Percentiles rank a stretch among this genome's conserved stretches.
phyloP scores from a whole-genome alignment of 2,888 invertebrate species.

The Philhelius pedissequus region DNA sequence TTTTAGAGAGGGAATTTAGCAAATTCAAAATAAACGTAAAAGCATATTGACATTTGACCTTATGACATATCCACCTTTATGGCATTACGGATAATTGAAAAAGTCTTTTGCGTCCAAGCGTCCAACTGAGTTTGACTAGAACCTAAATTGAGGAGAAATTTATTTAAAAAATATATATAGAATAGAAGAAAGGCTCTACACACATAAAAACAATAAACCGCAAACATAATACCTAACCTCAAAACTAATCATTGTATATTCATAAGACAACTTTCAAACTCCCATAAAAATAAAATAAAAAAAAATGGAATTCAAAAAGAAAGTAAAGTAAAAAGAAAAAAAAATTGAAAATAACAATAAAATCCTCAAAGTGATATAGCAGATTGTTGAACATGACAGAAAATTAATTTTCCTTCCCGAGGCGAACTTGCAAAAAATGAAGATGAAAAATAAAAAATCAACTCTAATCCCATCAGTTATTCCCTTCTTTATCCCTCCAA shows the following conservation, averaged over 20 bases:
- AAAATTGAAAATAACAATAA: slow-evolving; percentile 59
- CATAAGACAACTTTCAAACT: not conserved
- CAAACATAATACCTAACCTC: not conserved
- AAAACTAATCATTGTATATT: slow-evolving; percentile 46
- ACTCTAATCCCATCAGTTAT: slow-evolving; percentile 34
- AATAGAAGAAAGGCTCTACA: no score
- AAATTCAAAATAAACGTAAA: no score
- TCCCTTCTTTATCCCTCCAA: not conserved
- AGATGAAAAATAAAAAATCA: slow-evolving; percentile 34
- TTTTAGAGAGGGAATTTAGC: no score
- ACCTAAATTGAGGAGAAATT: no score
- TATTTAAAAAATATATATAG: no score
- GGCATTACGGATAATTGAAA: no score
- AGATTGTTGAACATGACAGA: slow-evolving; percentile 61
- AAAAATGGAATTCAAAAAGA: not conserved
- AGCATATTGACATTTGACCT: no score
- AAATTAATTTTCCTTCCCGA: slow-evolving; percentile 60
- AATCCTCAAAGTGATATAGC: slow-evolving; percentile 63
- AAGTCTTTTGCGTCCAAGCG: no score
- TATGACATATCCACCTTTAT: no score
- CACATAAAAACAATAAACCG: not conserved
- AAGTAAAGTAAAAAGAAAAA: not conserved
- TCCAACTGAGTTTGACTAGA: no score
- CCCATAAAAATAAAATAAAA: not conserved
- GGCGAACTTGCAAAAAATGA: slow-evolving; percentile 24